phyloP scores from a whole-genome alignment of 1,140 invertebrate species.

The Drosophila dunni region DNA sequence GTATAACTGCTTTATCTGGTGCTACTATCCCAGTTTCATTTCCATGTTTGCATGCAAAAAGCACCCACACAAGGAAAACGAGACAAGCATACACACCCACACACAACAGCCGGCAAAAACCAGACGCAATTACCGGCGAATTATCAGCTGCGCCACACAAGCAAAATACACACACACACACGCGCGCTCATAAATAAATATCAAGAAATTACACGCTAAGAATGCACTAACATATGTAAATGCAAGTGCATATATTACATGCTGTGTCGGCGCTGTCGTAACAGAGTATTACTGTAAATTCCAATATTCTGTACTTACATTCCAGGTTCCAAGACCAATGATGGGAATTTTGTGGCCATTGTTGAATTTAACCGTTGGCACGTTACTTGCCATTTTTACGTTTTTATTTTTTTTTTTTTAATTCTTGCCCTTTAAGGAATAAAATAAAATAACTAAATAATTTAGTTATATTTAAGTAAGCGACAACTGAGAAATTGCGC shows the following conservation, averaged over 20 bases:
- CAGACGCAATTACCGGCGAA: slow-evolving; percentile 26
- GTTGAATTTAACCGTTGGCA: slow-evolving; percentile 87
- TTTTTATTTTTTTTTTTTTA: slow-evolving; percentile 3
- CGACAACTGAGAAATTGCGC: not conserved
- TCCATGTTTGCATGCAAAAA: not conserved
- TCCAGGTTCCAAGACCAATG: slow-evolving; percentile 92
- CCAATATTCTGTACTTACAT: slow-evolving; percentile 85
- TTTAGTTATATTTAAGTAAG: not conserved
- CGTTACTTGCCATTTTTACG: slow-evolving; percentile 61
- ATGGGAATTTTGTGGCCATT: slow-evolving; percentile 88
- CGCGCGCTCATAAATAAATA: too few species aligned
- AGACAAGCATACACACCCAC: not conserved
- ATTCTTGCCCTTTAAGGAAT: slow-evolving; percentile 28
- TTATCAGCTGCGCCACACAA: slow-evolving; percentile 11
- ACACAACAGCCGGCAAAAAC: slow-evolving; percentile 18
- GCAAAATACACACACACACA: not conserved
- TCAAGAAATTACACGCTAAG: slow-evolving; percentile 44
- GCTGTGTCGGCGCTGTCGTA: not conserved
- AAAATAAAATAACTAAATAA: slow-evolving; percentile 4
- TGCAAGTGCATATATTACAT: slow-evolving; percentile 1
- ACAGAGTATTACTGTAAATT: slow-evolving; percentile 4
- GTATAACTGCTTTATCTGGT: not conserved
- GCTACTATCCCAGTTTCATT: not conserved
- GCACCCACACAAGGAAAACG: not conserved
- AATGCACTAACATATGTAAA: not conserved